Evolutionary conservation across 2,888 invertebrate species (phyloP), one percentile per base, ranked within the genome.

Genomic region (Hypomecis punctinalis): DNA sequence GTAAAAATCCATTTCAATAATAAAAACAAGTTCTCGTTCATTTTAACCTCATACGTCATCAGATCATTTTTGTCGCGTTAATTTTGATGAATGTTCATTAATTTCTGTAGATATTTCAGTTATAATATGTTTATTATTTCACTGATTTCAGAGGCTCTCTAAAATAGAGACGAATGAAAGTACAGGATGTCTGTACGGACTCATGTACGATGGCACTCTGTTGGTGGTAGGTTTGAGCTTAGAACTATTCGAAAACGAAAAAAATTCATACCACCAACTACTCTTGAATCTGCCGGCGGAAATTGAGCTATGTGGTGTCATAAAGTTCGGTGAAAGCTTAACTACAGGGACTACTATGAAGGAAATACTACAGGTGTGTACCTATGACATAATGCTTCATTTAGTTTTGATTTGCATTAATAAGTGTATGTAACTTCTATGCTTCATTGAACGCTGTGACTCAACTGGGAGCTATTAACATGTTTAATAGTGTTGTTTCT

Each of bases 251-350:
- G 94, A 95, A 58, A 90, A 91, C 88, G 89, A 93, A 80, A 88
- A 93, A 78, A 89, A 90, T 70, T 83, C 89, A n/a, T 90, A 93
- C 69, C 89, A 87, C 46, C 90, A 93, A 69, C 80, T 95, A 45
- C 93, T 94, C 69, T 91, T 96, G 36, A 95, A 95, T 76, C 94
- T 97, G 77, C 97, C 97, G 11, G 95, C 96, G 2, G 97, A 97
- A 84, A 87, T 97, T 66, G 96, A 97, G 86, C 89, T 96, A 55
- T 97, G 96, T 82, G 97, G 97, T 36, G 93, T 96, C 62, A 93
- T 97, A 11, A 95, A 95, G 76, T 94, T 96, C 69, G 94, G 94
- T 23, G 94, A 95, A 73, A 93, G 93, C 53, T 85, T 94, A 48
- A 94, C 94, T 70, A 92, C 94, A 49, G 94, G 95, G 74, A 94